A percentile compares a stretch with the other conserved stretches of the same genome.
Conservation (phyloP, 2,797 vertebrate species). For the Poecilia velifera region DNA sequence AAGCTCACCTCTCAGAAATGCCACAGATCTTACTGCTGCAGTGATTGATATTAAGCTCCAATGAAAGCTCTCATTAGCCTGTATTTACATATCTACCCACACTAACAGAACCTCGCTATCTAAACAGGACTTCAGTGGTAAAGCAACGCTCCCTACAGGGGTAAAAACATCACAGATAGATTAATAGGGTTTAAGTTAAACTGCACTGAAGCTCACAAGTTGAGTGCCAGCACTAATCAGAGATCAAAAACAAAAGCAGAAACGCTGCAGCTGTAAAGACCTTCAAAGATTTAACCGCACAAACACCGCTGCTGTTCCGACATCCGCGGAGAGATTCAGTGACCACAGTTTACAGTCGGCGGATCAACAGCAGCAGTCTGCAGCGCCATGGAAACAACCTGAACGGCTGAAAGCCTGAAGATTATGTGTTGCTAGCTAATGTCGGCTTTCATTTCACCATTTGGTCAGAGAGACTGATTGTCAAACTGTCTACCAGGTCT, state of each 20-base stretch:
- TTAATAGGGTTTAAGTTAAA: neutral
- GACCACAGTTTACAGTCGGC: constrained; percentile 18
- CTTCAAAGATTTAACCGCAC: neutral
- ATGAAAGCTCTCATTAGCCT: constrained; percentile 12
- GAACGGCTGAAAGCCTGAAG: constrained; percentile 35
- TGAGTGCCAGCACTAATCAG: constrained; percentile 11
- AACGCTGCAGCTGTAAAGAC: constrained; percentile 4
- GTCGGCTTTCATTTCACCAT: constrained; percentile 51
- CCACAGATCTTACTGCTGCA: neutral
- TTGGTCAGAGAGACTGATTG: constrained; percentile 3
- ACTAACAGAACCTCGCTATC: neutral
- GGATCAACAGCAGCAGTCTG: constrained; percentile 6
- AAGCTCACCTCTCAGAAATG: constrained; percentile 19
- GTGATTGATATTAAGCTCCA: constrained; percentile 8
- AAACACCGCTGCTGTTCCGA: neutral
- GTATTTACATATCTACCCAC: neutral
- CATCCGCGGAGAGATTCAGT: neutral
- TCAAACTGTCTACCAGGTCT: constrained; percentile 47
- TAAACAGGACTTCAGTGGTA: neutral
- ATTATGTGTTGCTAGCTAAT: constrained; percentile 35
- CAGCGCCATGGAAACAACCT: constrained; percentile 37
- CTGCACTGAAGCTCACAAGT: constrained; percentile 2
- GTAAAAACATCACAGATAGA: neutral
- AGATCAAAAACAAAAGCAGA: neutral
- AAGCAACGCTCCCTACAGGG: neutral